Evolutionary conservation across 2,797 vertebrate species (phyloP).

Genomic region (Clarias laeviceps): DNA sequence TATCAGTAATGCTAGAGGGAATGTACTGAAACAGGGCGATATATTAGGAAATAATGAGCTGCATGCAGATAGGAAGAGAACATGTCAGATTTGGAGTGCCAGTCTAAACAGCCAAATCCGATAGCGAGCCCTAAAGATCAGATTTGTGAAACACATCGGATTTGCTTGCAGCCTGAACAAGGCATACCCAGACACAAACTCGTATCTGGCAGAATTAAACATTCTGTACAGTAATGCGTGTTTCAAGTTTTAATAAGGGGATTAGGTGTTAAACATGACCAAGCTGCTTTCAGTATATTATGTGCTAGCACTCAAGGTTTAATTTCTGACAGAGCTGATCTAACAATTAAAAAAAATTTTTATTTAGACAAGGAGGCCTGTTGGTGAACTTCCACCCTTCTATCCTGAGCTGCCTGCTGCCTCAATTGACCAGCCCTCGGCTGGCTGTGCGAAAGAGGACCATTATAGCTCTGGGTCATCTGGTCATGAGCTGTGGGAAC

Average conservation of each 20-base stretch:
- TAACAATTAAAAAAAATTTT: neutral
- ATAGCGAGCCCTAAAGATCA: too few species aligned
- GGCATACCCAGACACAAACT: neutral
- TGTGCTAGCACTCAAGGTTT: neutral
- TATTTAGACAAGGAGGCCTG: conserved; percentile 91
- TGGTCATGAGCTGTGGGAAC: conserved; percentile 98
- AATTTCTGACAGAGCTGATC: neutral
- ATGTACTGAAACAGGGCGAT: too few species aligned
- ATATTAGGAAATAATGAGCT: too few species aligned
- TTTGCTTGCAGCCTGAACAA: too few species aligned
- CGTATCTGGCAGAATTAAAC: neutral
- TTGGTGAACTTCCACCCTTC: conserved; percentile 99
- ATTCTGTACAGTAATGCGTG: neutral
- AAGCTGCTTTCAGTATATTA: neutral
- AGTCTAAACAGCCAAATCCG: too few species aligned
- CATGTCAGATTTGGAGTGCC: too few species aligned
- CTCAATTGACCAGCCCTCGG: conserved; percentile 96
- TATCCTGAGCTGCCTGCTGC: conserved; percentile 97
- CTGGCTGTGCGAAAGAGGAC: conserved; percentile 97
- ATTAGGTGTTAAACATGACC: neutral
- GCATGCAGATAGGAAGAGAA: too few species aligned
- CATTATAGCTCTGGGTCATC: conserved; percentile 97
- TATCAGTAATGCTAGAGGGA: too few species aligned
- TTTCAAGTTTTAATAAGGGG: neutral
- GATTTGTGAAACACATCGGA: too few species aligned